phyloP scores from a whole-genome alignment of 2,888 invertebrate genomes.

The Rotaria magnacalcarata region DNA sequence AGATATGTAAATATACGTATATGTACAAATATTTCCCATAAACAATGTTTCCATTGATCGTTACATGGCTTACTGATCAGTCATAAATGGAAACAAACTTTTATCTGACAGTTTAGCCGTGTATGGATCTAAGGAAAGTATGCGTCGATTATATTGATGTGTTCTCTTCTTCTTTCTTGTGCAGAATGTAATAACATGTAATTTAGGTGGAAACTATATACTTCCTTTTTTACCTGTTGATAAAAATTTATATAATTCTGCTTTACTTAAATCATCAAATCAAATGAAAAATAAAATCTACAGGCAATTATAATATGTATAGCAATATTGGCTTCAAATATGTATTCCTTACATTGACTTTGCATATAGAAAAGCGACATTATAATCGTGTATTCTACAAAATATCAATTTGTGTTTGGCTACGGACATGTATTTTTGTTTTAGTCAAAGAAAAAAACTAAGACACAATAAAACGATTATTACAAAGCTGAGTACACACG shows the following conservation, averaged over 20 bases:
- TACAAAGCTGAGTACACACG: too few species aligned
- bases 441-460: neutral
- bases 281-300: neutral
- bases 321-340: neutral
- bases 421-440: too few species aligned
- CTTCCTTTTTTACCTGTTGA: neutral
- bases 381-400: neutral
- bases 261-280: neutral
- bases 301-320: neutral
- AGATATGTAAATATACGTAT: neutral
- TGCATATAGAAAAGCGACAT: neutral
- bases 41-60: neutral
- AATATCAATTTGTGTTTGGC: neutral
- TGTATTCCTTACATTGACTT: neutral
- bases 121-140: slow-evolving; percentile 10
- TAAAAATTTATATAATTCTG: neutral
- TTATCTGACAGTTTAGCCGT: slow-evolving; percentile 37
- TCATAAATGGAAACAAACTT: slow-evolving; percentile 31
- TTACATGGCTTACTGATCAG: slow-evolving; percentile 33
- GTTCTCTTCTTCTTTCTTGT: too few species aligned
- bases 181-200: too few species aligned
- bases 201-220: neutral
- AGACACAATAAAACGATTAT: too few species aligned
- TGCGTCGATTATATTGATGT: neutral
- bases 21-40: neutral